These are phyloP conservation scores for Gonatopus flavifemur DNA, from an alignment of 1,140 invertebrate genomes.

Conservation along the genomic window DNA sequence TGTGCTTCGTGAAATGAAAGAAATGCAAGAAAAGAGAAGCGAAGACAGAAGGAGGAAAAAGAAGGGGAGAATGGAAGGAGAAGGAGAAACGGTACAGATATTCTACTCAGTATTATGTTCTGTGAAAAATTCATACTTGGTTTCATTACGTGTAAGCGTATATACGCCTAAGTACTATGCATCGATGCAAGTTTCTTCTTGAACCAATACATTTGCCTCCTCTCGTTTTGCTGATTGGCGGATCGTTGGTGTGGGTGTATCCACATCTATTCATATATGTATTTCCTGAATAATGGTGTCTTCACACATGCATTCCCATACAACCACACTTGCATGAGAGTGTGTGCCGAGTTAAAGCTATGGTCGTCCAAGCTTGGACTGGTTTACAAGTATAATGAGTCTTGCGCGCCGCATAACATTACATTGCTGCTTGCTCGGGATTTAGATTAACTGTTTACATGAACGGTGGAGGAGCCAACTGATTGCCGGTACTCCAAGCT, in stretches of 20 bases:
- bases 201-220: too few species aligned
- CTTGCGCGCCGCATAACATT: conserved; percentile 60
- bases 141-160: too few species aligned
- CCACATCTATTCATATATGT: too few species aligned
- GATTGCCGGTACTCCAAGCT: conserved; percentile 47
- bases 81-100: not conserved
- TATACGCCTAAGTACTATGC: too few species aligned
- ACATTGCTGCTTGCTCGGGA: conserved; percentile 58
- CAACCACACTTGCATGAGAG: not conserved
- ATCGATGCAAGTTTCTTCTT: too few species aligned
- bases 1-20: conserved; percentile 11
- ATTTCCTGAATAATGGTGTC: too few species aligned
- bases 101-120: too few species aligned
- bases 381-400: conserved; percentile 62
- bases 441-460: conserved; percentile 61
- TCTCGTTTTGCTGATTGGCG: too few species aligned
- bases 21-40: conserved; percentile 4
- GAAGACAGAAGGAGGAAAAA: conserved; percentile 10
- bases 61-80: not conserved
- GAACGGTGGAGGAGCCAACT: conserved; percentile 40
- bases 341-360: conserved; percentile 34
- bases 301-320: too few species aligned
- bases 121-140: too few species aligned
- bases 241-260: too few species aligned
- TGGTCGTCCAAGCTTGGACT: conserved; percentile 51